Base-by-base conservation (phyloP, 2,888 invertebrate genomes). In the Anodontia alba region DNA sequence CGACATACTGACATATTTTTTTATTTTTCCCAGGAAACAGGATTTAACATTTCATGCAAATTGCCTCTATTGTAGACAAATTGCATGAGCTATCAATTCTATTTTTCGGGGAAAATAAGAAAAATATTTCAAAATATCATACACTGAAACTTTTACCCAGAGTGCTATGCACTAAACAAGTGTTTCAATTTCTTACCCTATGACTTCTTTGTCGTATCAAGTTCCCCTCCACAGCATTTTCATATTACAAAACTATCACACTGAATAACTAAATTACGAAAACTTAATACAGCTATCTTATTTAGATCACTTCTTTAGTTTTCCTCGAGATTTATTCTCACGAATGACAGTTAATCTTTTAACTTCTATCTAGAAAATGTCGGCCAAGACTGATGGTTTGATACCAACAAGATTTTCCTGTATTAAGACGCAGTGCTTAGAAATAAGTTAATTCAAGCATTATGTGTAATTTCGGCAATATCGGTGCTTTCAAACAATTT, bases 401-500 rank as follows among this genome's bases (percentile, higher is more conserved):
- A 82, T 85, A 85, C 78, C 68, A 70, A 75, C 71, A 49, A 73
- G 77, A 76, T 76, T 73, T 46, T 69, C 69, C 76, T 78, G 78
- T 73, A 73, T 38, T 75, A 72, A 69, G 78, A 80, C 42, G 43
- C 74, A 73, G 57, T 67, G 42, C 38, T 70, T 38, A 33, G 76
- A 80, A 80, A 80, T 80, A 70, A 78, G 85, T 82, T 85, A 80
- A 82, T 85, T 85, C 85, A 85, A 67, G 85, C 85, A 83, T 85
- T 85, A 82, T 80, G 80, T 78, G 82, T 81, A 81, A 85, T 82
- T 81, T 85, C 76, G 76, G 76, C 80, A 74, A 82, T 78, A 80
- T 80, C 78, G 78, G 79, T 79, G 84, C 84, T 84, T 84, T 84
- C 84, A 84, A 84, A 84, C 84, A 84, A 84, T 84, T 81, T 81